Conservation (phyloP, 2,888 invertebrate species). For the Pharmacophagus antenor region DNA sequence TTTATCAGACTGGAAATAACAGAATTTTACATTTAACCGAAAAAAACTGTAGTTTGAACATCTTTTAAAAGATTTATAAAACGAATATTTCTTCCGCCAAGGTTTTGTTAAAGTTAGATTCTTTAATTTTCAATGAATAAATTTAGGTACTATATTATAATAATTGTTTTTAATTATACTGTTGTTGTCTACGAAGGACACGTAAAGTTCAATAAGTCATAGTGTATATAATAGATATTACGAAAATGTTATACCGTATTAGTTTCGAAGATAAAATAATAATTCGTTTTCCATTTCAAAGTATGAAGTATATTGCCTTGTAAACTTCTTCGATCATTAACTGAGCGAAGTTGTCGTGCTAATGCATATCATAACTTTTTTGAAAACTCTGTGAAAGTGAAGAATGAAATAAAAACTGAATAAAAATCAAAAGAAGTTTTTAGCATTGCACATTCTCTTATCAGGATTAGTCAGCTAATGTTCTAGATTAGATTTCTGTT, state of each 20-base stretch:
- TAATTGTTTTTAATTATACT: not conserved
- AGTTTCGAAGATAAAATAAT: not conserved
- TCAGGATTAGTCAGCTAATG: constrained; percentile 73
- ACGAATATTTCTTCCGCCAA: no score
- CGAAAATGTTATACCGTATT: not conserved
- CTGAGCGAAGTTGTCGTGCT: constrained; percentile 60
- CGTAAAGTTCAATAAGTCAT: not conserved
- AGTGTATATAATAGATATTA: not conserved
- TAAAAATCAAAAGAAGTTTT: constrained; percentile 72
- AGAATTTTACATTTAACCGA: no score
- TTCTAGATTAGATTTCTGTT: constrained; percentile 66
- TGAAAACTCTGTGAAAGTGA: constrained; percentile 65
- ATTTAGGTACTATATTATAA: no score
- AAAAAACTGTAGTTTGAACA: no score
- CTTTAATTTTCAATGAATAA: no score
- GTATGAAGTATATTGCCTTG: constrained; percentile 53
- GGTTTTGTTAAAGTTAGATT: no score
- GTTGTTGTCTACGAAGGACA: not conserved
- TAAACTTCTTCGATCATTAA: constrained; percentile 50
- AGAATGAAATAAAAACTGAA: constrained; percentile 69
- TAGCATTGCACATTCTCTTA: constrained; percentile 80
- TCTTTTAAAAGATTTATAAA: no score
- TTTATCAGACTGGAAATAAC: no score
- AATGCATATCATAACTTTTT: constrained; percentile 49
- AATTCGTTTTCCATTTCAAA: not conserved